Base-by-base conservation (phyloP, 2,888 invertebrate species). In the Hyposoter didymator region DNA sequence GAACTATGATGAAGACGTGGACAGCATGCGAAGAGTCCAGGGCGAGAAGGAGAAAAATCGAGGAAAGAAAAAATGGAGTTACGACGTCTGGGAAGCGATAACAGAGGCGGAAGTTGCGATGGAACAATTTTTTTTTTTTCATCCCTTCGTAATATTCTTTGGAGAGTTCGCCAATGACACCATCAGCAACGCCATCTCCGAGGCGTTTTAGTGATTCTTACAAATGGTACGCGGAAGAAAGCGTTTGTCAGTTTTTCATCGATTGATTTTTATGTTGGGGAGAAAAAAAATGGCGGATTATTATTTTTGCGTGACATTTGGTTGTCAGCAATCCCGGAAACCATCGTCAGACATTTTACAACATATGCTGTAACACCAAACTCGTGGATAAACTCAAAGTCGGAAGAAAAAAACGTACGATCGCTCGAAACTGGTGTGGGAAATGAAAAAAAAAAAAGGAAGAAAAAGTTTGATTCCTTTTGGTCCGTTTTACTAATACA, bases 1-100 rank as follows among this genome's bases (percentile, higher is more conserved):
- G 67, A 32, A 32, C 76, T 32, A 45, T 45, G 35, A 67, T n/a
- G 72, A 45, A 73, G 74, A 84, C 80, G 84, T 80, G 84, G 66
- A 72, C 75, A 19, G 80, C 45, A 73, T 80, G 47, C 35, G 35
- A 52, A 28, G 10, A 19, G 17, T 39, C 14, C 17, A 76, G n/a
- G 28, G 28, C 17, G n/a, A 4, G 17, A 5, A n/a, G 66, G 28
- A 19, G 47, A 43, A 49, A 12, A 10, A 72, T 22, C 12, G n/a
- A 55, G 0, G 35, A 59, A 52, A n/a, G 17, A 52, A 59, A 59
- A 59, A 28, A 78, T 72, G 62, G 45, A 47, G 47, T 17, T 17
- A 22, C 32, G 59, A 7, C 3, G 32, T 22, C 17, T n/a, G 55
- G 14, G 17, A 22, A 22, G n/a, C 70, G 70, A 70, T 70, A 70